Conservation (phyloP, 2,113 vertebrate species). For the Sciurus niger region DNA sequence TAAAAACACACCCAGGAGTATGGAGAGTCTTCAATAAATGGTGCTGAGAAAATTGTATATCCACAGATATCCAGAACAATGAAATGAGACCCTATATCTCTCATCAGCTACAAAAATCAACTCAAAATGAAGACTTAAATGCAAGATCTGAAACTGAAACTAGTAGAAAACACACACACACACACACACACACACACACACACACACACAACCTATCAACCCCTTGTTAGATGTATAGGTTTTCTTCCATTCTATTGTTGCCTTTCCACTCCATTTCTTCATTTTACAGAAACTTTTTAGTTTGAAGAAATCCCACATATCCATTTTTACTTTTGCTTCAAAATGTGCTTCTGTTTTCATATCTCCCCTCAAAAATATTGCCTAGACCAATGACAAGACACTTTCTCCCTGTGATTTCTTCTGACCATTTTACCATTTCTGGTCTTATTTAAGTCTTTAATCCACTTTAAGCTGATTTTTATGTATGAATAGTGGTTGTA, state of each 20-base stretch:
- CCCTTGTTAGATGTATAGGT: not conserved
- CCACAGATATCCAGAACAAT: not conserved
- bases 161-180: not conserved
- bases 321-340: not conserved
- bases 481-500: not conserved
- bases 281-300: not conserved
- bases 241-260: not conserved
- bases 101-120: not conserved
- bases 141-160: not conserved
- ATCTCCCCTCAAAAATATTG: not conserved
- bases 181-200: not conserved
- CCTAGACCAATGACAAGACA: not conserved
- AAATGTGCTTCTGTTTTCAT: not conserved
- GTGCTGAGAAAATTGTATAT: not conserved
- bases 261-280: not conserved
- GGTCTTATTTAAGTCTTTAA: not conserved
- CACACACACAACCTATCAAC: not conserved
- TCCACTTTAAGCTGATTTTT: conserved; percentile 44
- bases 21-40: not conserved
- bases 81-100: not conserved
- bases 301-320: not conserved
- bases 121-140: not conserved
- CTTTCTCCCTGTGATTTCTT: not conserved
- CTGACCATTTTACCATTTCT: not conserved
- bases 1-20: not conserved